Evolutionary conservation across 2,888 invertebrate genomes (phyloP).

Genomic region (Drosophila nr. fundita): DNA sequence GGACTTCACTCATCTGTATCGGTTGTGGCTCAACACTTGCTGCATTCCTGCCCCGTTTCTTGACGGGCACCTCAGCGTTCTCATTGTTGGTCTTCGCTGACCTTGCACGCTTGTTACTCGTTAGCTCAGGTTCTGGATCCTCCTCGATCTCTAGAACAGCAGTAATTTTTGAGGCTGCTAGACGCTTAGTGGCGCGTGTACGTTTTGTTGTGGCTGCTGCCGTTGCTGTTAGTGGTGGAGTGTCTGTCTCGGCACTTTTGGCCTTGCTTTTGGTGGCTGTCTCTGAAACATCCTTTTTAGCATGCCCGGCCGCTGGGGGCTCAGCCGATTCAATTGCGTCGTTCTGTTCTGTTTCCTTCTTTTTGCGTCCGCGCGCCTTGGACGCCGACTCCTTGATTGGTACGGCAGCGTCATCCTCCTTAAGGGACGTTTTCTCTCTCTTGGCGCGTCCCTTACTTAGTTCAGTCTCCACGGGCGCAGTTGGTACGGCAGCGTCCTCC

Average conservation of each 20-base stretch:
- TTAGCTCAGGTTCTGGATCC: conserved; percentile 6
- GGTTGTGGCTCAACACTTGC: conserved; percentile 17
- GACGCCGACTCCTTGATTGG: conserved; percentile 12
- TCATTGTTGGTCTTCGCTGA: conserved; percentile 24
- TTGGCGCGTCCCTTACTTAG: not conserved
- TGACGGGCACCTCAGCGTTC: conserved; percentile 29
- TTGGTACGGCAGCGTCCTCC: conserved; percentile 2
- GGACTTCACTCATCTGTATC: not conserved
- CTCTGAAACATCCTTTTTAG: conserved; percentile 18
- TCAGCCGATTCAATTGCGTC: conserved; percentile 6
- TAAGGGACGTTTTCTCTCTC: conserved; percentile 15
- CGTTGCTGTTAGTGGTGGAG: not conserved
- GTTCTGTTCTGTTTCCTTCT: conserved; percentile 35
- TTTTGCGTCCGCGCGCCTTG: conserved; percentile 48
- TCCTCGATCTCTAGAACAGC: conserved; percentile 42
- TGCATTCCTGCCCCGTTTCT: conserved; percentile 54
- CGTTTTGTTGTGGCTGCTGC: conserved; percentile 34
- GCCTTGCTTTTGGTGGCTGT: conserved; percentile 13
- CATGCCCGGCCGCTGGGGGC: conserved; percentile 1
- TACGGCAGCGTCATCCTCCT: conserved; percentile 4
- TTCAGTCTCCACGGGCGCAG: not conserved
- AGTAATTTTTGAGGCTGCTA: conserved; percentile 61
- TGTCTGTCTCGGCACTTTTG: conserved; percentile 22
- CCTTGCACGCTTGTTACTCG: conserved; percentile 45
- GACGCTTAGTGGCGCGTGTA: conserved; percentile 52